Percentiles rank a stretch among this genome's conserved stretches.
phyloP scores from a whole-genome alignment of 2,113 vertebrate species.

The Oenanthe melanoleuca region DNA sequence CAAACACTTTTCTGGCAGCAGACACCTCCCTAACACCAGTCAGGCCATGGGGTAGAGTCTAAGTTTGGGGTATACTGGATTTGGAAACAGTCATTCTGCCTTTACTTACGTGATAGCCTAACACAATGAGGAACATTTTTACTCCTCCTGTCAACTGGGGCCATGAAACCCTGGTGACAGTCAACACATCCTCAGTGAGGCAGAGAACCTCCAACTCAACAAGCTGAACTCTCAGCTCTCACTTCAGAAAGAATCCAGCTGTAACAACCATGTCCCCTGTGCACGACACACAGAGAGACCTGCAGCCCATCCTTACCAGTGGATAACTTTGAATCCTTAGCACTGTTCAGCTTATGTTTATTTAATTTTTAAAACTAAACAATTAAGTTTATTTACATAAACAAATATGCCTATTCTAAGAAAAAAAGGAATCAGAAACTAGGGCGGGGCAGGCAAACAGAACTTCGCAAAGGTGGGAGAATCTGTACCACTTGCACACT shows the following conservation, averaged over 20 bases:
- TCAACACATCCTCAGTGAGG: neutral
- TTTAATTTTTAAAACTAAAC: neutral
- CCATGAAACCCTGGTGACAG: neutral
- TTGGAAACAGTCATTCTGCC: neutral
- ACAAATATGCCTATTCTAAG: neutral
- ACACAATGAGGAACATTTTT: neutral
- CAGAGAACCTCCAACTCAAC: neutral
- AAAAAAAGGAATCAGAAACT: neutral
- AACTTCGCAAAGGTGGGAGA: neutral
- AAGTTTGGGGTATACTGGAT: neutral
- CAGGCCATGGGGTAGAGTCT: neutral
- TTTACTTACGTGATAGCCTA: neutral
- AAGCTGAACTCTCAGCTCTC: neutral
- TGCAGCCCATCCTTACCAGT: neutral
- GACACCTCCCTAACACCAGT: neutral
- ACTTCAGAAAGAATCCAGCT: neutral
- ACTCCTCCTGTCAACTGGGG: neutral
- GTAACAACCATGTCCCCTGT: neutral
- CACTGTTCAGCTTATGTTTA: neutral
- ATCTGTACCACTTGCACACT: neutral
- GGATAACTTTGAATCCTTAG: neutral
- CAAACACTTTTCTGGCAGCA: neutral
- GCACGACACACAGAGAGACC: neutral
- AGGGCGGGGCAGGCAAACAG: fast-evolving
- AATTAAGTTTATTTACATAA: neutral